Evolutionary conservation across 2,888 invertebrate genomes (phyloP), one percentile per base, ranked within the genome.

Genomic region (Cotesia congregata): DNA sequence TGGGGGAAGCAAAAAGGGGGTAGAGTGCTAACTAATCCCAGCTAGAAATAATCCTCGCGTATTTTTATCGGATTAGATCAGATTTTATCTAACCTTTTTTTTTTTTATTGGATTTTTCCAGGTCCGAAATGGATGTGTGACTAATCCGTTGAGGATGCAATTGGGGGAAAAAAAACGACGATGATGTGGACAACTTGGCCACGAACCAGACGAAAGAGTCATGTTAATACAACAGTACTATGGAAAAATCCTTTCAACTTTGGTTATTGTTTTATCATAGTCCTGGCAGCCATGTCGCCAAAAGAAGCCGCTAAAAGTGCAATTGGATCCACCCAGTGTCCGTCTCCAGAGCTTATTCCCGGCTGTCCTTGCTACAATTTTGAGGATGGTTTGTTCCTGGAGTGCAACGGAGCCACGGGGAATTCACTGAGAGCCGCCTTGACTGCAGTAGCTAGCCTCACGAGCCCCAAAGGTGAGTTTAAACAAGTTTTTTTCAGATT

Each of bases 331-430:
- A 87, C 88, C 81, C 90, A 94, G 87, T 96, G 95, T 88, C 95
- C 95, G 78, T 94, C 93, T 86, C 91, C 94, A 85, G 92, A 94
- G 85, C 93, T 94, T 85, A 95, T 94, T 89, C 94, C 95, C 64
- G 94, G 94, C 83, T 97, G 97, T 90, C 96, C 96, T 5, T 97
- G 97, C 90, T 97, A 96, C 92, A 95, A 95, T 90, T 96, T 97
- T 90, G 96, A 96, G 90, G 96, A 96, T 91, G 97, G 96, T 78
- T 92, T 97, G 80, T 96, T 95, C 91, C 92, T 97, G 86, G 97
- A 97, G 90, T 97, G 97, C 89, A 95, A 96, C 64, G 95, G 95
- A 72, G 95, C 95, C 67, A 95, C 95, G 74, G 93, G 95, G 67
- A 91, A 92, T 80, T 94, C 95, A 69, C 92, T 97, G 82, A 93